These are phyloP conservation scores for Hydractinia symbiolongicarpus DNA, from an alignment of 30 jellyfish, hydroid and myxozoan species.

Conservation along the genomic window DNA sequence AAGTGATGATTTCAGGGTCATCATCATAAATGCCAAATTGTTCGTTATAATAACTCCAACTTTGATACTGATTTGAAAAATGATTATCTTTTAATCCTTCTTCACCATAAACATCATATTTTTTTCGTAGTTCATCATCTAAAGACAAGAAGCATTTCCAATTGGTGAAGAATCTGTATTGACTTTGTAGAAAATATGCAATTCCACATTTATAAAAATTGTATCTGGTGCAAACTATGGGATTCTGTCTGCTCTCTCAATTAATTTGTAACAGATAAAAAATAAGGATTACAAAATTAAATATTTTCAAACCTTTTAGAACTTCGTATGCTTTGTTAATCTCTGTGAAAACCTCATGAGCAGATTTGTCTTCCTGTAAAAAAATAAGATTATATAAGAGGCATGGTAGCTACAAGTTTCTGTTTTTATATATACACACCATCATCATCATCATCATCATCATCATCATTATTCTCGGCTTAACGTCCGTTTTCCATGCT, in stretches of 20 bases:
- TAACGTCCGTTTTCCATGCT: too few species aligned
- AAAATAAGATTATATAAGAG: neutral
- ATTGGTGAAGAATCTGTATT: neutral
- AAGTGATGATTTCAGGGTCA: constrained; percentile 78
- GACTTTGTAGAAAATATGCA: neutral
- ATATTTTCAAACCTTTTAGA: constrained; percentile 51
- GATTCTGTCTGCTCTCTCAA: too few species aligned
- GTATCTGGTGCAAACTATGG: too few species aligned
- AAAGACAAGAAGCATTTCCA: neutral
- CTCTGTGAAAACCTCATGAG: constrained; percentile 72
- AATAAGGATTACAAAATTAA: neutral
- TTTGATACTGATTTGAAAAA: constrained; percentile 71
- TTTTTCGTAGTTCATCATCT: constrained; percentile 90
- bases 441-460: too few species aligned
- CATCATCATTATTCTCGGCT: too few species aligned
- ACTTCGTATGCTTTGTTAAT: constrained; percentile 83
- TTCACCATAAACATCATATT: constrained; percentile 88
- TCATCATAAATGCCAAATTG: constrained; percentile 95
- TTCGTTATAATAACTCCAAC: constrained; percentile 75
- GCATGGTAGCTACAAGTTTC: too few species aligned
- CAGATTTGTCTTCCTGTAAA: constrained; percentile 78
- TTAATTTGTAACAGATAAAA: neutral
- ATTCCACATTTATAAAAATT: too few species aligned
- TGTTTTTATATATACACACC: too few species aligned
- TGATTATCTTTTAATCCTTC: constrained; percentile 89